These are phyloP conservation scores for Noctua janthina DNA, from an alignment of 2,888 invertebrate species.

Conservation along the genomic window DNA sequence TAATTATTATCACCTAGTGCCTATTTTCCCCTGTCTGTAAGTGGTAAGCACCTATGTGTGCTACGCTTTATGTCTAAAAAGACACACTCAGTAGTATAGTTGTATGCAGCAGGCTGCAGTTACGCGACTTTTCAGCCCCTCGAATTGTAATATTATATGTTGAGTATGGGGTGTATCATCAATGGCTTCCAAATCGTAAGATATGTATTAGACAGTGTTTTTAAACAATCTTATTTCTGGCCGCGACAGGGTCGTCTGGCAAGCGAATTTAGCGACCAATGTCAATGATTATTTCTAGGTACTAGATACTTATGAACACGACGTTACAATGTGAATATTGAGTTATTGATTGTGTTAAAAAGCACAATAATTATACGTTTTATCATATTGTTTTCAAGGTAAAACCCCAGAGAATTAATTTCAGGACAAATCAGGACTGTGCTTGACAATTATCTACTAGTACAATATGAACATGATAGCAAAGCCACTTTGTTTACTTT, in stretches of 20 bases:
- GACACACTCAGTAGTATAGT: background rate
- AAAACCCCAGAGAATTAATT: background rate
- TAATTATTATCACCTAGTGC: background rate
- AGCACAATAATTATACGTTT: background rate
- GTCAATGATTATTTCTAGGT: slow-evolving; percentile 26
- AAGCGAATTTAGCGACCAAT: slow-evolving; percentile 44
- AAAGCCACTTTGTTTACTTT: background rate
- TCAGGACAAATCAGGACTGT: background rate
- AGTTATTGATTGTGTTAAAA: too few relatives aligned
- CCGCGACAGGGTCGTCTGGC: slow-evolving; percentile 27
- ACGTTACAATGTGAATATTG: background rate
- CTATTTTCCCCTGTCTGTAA: background rate
- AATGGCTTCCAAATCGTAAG: background rate
- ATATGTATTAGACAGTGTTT: slow-evolving; percentile 18
- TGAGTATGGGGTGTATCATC: background rate
- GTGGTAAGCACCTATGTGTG: background rate
- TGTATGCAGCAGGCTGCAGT: background rate
- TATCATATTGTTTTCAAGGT: background rate
- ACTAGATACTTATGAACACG: background rate
- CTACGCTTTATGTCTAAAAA: background rate
- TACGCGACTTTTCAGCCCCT: background rate
- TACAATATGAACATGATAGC: background rate
- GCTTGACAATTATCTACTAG: background rate
- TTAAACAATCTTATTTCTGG: slow-evolving; percentile 16
- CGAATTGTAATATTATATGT: background rate